Evolutionary conservation across 2,797 vertebrate species (phyloP), one percentile per base, ranked within the genome.

Genomic region (Poecilia picta): DNA sequence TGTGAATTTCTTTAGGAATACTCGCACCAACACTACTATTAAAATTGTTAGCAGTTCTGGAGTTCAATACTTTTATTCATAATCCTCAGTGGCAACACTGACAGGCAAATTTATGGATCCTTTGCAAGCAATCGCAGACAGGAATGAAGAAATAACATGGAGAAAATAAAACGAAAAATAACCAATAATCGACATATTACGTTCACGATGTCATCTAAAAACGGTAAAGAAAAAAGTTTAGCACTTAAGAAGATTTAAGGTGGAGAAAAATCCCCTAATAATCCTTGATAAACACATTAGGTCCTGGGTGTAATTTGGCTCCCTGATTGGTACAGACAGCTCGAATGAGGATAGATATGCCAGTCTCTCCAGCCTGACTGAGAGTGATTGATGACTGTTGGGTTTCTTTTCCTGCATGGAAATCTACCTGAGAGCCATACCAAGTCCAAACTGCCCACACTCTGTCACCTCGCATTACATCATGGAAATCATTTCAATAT

Each of bases 311-410:
- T 87, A 84, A 88, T 93, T 92, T 83, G 64, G 73, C 80, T 81
- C 83, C 74, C 87, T 94, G 93, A 96, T 93, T 88, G 84, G 68
- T 85, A 83, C 85, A 84, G 95, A 94, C 94, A 94, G 91, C 73
- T 85, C 80, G 86, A 91, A 95, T 94, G 92, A 95, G 92, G 93
- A 95, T 90, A 90, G 92, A 95, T 95, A 89, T 79, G 85, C 90
- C 93, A 90, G 87, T 93, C 92, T 89, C 82, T 79, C 77, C 77
- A 15, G 49, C 75, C 81, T 82, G 89, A 92, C 82, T 86, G 76
- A 36, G 23, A 33, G 78, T 95, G 94, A 95, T 94, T 90, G 94
- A 95, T 94, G 94, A 90, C 81, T 91, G 89, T 86, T 92, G 90
- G 83, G 77, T 87, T 78, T 81, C 64, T 76, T 75, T 77, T 75